Conservation (phyloP, 2,888 invertebrate genomes). For the Acrocyrtus sp. region DNA sequence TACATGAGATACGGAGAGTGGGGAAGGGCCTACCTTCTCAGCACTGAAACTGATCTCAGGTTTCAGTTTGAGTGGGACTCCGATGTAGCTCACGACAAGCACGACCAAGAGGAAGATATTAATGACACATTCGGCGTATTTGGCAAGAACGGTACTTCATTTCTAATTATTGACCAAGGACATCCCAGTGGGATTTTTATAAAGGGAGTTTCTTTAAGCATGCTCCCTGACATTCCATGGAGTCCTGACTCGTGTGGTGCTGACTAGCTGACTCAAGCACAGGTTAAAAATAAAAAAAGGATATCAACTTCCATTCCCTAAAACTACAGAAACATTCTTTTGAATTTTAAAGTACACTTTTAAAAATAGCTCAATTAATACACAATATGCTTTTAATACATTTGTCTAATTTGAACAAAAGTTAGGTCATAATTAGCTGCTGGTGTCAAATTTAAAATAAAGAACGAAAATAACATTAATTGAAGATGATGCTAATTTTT, state of each 20-base stretch:
- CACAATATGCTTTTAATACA: too few species aligned
- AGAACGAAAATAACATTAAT: too few species aligned
- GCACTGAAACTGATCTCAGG: not conserved
- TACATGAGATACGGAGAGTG: slow-evolving; percentile 24
- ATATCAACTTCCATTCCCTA: not conserved
- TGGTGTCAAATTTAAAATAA: too few species aligned
- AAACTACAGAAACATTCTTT: too few species aligned
- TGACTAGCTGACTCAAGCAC: too few species aligned
- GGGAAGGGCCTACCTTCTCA: slow-evolving; percentile 15
- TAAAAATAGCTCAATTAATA: too few species aligned
- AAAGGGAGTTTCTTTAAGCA: slow-evolving; percentile 4
- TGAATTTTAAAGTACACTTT: too few species aligned
- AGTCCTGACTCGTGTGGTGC: slow-evolving; percentile 21
- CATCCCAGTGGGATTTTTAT: not conserved
- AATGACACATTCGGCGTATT: slow-evolving; percentile 8
- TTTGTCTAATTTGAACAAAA: too few species aligned
- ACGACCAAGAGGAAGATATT: not conserved
- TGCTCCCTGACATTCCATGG: slow-evolving; percentile 21
- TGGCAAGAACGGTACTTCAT: not conserved
- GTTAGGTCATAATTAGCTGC: too few species aligned
- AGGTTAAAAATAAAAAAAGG: not conserved
- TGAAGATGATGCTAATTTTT: too few species aligned
- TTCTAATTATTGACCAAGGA: not conserved
- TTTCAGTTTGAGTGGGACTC: slow-evolving; percentile 15
- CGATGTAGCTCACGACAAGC: slow-evolving; percentile 14